phyloP scores from a whole-genome alignment of 2,888 invertebrate species.

The Liodrosophila aerea region DNA sequence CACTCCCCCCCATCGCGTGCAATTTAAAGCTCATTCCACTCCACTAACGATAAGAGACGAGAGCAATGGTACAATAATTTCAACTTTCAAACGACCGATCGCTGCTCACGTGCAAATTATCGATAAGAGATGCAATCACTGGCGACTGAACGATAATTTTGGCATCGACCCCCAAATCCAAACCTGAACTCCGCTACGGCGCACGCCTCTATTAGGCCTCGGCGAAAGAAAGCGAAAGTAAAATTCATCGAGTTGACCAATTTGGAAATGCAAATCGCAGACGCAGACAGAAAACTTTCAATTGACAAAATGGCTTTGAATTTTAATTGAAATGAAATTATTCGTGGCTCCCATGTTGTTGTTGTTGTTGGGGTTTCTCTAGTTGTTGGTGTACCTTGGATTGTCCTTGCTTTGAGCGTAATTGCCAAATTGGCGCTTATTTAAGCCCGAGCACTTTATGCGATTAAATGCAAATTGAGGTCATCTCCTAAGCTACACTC shows the following conservation, averaged over 20 bases:
- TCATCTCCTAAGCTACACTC: slow-evolving; percentile 43
- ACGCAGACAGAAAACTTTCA: slow-evolving; percentile 65
- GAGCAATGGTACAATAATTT: not conserved
- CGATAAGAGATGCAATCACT: slow-evolving; percentile 34
- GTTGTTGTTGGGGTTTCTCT: not conserved
- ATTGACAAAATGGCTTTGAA: slow-evolving; percentile 52
- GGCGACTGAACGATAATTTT: slow-evolving; percentile 53
- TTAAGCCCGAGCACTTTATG: slow-evolving; percentile 32
- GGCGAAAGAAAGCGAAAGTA: slow-evolving; percentile 65
- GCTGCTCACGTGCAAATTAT: slow-evolving; percentile 7
- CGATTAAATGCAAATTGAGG: slow-evolving; percentile 62
- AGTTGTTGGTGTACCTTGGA: not conserved
- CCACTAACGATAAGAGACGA: too few relatives aligned
- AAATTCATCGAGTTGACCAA: slow-evolving; percentile 51
- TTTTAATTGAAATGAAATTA: slow-evolving; percentile 42
- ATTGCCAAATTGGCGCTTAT: slow-evolving; percentile 20
- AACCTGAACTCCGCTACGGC: slow-evolving; percentile 3
- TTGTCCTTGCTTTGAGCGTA: not conserved
- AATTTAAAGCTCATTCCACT: too few relatives aligned
- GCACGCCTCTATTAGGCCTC: not conserved
- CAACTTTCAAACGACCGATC: too few relatives aligned
- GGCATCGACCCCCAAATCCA: slow-evolving; percentile 45
- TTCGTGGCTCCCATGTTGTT: slow-evolving; percentile 19
- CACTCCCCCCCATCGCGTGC: too few relatives aligned
- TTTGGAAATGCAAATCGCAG: slow-evolving; percentile 69